Conservation (phyloP, 2,888 invertebrate genomes). For the Encarsia formosa region DNA sequence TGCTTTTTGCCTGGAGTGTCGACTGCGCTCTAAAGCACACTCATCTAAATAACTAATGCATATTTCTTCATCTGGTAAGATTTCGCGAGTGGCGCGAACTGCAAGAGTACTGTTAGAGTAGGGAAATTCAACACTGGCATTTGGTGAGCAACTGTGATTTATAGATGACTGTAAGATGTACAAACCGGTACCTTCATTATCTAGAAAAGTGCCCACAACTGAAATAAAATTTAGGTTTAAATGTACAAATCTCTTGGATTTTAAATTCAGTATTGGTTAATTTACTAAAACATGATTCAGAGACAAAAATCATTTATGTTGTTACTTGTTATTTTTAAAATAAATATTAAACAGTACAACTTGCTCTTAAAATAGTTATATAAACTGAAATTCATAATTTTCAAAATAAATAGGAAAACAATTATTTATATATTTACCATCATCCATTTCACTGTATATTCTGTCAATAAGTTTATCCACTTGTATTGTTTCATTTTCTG, state of each 20-base stretch:
- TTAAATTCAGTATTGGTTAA: too few relatives aligned
- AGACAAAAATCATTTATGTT: too few relatives aligned
- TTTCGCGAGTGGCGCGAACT: constrained; percentile 67
- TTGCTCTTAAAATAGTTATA: too few relatives aligned
- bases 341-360: too few relatives aligned
- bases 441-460: constrained; percentile 77
- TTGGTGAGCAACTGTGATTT: constrained; percentile 90
- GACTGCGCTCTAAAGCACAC: constrained; percentile 72
- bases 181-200: constrained; percentile 89
- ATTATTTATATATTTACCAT: constrained; percentile 62
- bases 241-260: neutral
- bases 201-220: constrained; percentile 74
- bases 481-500: constrained; percentile 63
- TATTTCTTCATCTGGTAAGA: constrained; percentile 80
- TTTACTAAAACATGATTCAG: too few relatives aligned
- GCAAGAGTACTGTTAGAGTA: constrained; percentile 75
- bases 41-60: constrained; percentile 87
- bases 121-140: constrained; percentile 80
- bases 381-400: too few relatives aligned
- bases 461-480: constrained; percentile 76
- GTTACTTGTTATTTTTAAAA: too few relatives aligned
- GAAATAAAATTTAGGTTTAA: constrained; percentile 26
- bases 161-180: constrained; percentile 81
- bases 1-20: constrained; percentile 82
- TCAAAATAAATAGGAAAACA: too few relatives aligned